Evolutionary conservation across 2,797 vertebrate genomes (phyloP), one percentile per base, ranked within the genome.

Genomic region (Aselliscus stoliczkanus): DNA sequence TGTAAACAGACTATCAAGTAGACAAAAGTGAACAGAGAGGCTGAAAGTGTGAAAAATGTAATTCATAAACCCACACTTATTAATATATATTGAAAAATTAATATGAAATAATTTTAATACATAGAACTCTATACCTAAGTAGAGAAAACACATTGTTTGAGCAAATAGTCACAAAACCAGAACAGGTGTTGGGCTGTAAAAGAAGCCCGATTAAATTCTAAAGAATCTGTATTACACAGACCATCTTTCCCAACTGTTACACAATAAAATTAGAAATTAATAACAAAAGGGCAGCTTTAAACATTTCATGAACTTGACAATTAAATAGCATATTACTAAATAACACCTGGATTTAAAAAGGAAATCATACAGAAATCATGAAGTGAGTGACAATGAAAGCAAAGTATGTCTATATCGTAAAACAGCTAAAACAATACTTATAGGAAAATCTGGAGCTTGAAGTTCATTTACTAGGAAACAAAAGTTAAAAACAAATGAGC

Each of bases 191-290:
- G 75, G 31, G 20, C 37, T 47, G 20, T 90, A 52, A 90, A 65
- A 86, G 47, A 75, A 96, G 31, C 18, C 56, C 20, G 79, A 44
- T 93, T 95, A 96, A 83, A 87, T 89, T 95, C 44, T 69, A 56
- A 95, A 88, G 76, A 88, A 60, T 64, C 29, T 6, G 2, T 92
- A 65, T 90, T 52, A 85, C 29, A 88, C n/a, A 88, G n/a, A 65
- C 13, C 10, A 14, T 37, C 60, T 76, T 44, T 31, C 34, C 13
- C 37, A 83, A 73, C 80, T 62, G 44, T 83, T 77, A 62, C 54
- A 65, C 21, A 93, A 67, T 92, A 82, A 90, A 94, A 81, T 60
- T 89, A 65, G 72, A 96, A 83, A 90, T 91, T 69, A 93, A 93
- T 94, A 91, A 84, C 77, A 31, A 83, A 88, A 89, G 54, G 15